Conservation (phyloP, 2,797 vertebrate genomes). For the Pelochelys cantorii region DNA sequence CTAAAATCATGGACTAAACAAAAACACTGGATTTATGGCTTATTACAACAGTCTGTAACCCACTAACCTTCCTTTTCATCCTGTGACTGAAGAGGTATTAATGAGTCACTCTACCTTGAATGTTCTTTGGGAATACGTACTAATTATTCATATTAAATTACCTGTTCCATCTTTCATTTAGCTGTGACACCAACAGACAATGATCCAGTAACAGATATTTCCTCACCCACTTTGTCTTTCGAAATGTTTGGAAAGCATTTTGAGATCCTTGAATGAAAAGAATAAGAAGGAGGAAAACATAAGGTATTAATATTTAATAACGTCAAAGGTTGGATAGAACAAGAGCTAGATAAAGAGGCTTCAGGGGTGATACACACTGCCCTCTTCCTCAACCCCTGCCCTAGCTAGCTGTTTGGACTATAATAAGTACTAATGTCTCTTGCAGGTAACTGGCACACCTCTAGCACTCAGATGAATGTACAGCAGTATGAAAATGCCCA, state of each 20-base stretch:
- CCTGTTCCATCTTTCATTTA: background rate
- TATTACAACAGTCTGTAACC: background rate
- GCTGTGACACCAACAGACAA: background rate
- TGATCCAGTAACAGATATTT: background rate
- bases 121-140: background rate
- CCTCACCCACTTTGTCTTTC: background rate
- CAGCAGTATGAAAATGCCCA: background rate
- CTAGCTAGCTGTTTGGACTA: background rate
- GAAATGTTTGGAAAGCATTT: background rate
- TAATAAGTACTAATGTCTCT: background rate
- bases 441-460: background rate
- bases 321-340: background rate
- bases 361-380: background rate
- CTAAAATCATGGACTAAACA: background rate
- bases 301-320: background rate
- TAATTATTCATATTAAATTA: background rate
- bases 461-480: background rate
- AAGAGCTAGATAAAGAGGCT: background rate
- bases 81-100: background rate
- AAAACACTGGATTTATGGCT: background rate
- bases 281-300: background rate
- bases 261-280: background rate
- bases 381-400: background rate
- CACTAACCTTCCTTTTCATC: background rate
- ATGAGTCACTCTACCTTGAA: background rate